These are phyloP conservation scores for Cepphus grylle DNA, from an alignment of 2,113 vertebrate species.

Conservation along the genomic window DNA sequence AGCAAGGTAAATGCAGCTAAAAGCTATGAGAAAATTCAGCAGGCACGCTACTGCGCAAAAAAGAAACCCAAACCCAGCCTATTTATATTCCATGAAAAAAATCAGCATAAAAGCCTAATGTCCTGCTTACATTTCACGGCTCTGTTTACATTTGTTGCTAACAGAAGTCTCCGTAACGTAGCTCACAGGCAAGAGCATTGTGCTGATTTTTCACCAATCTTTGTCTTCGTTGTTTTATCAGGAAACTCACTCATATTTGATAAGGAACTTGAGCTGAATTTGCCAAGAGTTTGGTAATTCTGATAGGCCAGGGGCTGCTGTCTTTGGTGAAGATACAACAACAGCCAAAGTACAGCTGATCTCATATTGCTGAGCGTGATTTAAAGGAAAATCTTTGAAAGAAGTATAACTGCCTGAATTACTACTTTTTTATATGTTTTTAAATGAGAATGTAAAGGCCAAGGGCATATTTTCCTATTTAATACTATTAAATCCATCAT, in stretches of 20 bases:
- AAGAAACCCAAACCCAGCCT: not conserved
- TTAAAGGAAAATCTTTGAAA: conserved; percentile 74
- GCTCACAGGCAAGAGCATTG: not conserved
- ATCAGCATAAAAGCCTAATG: not conserved
- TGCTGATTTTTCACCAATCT: not conserved
- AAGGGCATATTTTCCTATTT: conserved; percentile 77
- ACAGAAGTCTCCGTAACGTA: not conserved
- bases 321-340: conserved; percentile 32
- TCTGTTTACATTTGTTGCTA: not conserved
- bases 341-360: conserved; percentile 16
- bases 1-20: not conserved
- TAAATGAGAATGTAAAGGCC: conserved; percentile 80
- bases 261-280: not conserved
- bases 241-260: not conserved
- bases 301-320: not conserved
- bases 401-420: conserved; percentile 74
- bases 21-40: not conserved
- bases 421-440: conserved; percentile 79
- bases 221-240: not conserved
- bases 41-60: not conserved
- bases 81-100: not conserved
- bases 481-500: conserved; percentile 79
- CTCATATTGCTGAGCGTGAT: conserved; percentile 59
- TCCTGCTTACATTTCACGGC: not conserved
- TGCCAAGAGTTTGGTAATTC: conserved; percentile 43